Base-by-base conservation (phyloP, 1,140 invertebrate species). In the Ceratosolen fusciceps region DNA sequence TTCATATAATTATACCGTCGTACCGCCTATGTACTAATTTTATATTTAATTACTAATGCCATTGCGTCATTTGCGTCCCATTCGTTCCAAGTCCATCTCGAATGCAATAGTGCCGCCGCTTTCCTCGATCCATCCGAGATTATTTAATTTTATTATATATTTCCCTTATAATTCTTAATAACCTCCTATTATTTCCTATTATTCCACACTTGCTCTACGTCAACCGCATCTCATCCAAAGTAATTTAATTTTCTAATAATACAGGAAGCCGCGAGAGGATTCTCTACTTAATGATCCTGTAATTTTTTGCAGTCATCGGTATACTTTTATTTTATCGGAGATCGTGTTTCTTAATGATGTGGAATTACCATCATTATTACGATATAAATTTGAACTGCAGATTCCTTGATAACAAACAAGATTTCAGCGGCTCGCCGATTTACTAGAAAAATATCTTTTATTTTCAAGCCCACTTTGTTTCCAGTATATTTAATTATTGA, bases 231-330 rank as follows among this genome's bases (percentile, higher is more conserved):
- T 62, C 34, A 34, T 62, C 31, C 12, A 19, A 62, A 12, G 29
- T 62, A 56, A 24, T 26, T 56, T 24, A 34, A 62, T 62, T 62
- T 62, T 62, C 31, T 34, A 62, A 62, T 62, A 62, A 62, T 34
- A 62, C 58, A 62, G 58, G 58, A 62, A 62, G 58, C 58, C 21
- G 14, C 12, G 4, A 62, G 29, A 16, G 9, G 58, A 62, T 34
- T 62, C 31, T 34, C 8, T 34, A 62, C 58, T 34, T 62, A 62
- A 62, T 58, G 12, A 34, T 62, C 26, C 16, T 62, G 2, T 12
- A 34, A 0, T 62, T 34, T 62, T n/a, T 34, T 62, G 12, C 14
- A 34, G 4, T 62, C 14, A 14, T 62, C 29, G 12, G 58, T 19
- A 62, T 62, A 19, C n/a, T 29, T 58, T 31, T 31, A 29, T 62